phyloP scores from a whole-genome alignment of 1,140 invertebrate species.

The Fopius arisanus region DNA sequence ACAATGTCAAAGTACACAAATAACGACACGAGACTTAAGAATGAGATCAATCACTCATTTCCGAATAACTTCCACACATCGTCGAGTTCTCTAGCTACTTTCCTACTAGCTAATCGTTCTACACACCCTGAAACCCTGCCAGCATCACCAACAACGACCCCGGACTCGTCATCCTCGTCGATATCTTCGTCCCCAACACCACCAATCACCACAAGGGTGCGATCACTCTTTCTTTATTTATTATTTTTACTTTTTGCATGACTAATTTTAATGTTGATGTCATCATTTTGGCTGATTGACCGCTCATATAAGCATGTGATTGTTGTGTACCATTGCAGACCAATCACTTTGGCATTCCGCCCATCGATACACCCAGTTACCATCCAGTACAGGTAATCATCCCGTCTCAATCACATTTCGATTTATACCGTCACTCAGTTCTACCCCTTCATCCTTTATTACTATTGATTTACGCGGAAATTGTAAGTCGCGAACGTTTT shows the following conservation, averaged over 20 bases:
- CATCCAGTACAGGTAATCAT: slow-evolving; percentile 61
- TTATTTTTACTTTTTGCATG: slow-evolving; percentile 29
- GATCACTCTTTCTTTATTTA: slow-evolving; percentile 11
- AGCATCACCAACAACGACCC: slow-evolving; percentile 7
- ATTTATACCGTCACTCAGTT: neutral
- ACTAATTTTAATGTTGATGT: slow-evolving; percentile 24
- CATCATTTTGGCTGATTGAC: neutral
- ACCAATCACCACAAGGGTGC: slow-evolving; percentile 22
- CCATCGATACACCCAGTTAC: slow-evolving; percentile 57
- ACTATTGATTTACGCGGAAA: too few relatives aligned
- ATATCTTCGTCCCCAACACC: slow-evolving; percentile 7
- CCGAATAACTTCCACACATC: neutral
- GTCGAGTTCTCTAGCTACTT: neutral
- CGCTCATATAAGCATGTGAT: slow-evolving; percentile 49
- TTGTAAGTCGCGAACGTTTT: too few relatives aligned
- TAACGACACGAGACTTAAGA: neutral
- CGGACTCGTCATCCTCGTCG: slow-evolving; percentile 6
- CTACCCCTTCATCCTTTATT: too few relatives aligned
- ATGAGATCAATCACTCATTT: slow-evolving; percentile 4
- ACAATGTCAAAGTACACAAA: neutral
- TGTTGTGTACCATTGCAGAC: slow-evolving; percentile 59
- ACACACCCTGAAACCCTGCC: slow-evolving; percentile 18
- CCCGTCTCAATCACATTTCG: neutral
- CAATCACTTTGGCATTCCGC: slow-evolving; percentile 57
- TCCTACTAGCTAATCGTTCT: neutral